A percentile compares a stretch with the other conserved stretches of the same genome.
Evolutionary conservation across 2,113 vertebrate species (phyloP).

Genomic region (Chunga burmeisteri): DNA sequence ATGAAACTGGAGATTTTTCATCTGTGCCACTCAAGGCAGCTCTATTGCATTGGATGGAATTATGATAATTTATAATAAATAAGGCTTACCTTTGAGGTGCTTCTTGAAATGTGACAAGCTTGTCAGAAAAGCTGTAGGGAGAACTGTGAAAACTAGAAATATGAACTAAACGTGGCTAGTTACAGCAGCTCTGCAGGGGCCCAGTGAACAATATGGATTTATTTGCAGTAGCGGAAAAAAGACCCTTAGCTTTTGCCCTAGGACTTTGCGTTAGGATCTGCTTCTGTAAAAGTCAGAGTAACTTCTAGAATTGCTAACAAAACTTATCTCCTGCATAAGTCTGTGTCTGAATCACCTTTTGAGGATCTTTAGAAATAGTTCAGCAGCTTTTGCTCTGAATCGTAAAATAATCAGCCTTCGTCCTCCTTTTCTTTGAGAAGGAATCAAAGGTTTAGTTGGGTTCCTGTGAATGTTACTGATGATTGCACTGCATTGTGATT

Average conservation of each 20-base stretch:
- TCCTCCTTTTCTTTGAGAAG: neutral
- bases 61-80: neutral
- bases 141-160: neutral
- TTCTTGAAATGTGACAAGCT: neutral
- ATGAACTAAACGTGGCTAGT: neutral
- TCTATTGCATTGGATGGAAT: neutral
- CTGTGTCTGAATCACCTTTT: neutral
- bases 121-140: neutral
- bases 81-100: neutral
- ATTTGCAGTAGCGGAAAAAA: neutral
- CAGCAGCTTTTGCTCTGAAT: neutral
- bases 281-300: neutral
- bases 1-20: neutral
- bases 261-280: neutral
- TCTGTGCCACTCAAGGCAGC: neutral
- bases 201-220: neutral
- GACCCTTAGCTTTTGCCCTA: neutral
- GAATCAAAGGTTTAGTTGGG: neutral
- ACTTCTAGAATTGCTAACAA: neutral
- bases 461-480: neutral
- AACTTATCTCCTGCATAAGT: neutral
- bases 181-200: neutral
- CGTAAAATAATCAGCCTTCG: neutral
- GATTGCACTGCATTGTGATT: neutral
- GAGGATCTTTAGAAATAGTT: neutral